Evolutionary conservation across 1,140 invertebrate species (phyloP).

Genomic region (Melanaphis sacchari): DNA sequence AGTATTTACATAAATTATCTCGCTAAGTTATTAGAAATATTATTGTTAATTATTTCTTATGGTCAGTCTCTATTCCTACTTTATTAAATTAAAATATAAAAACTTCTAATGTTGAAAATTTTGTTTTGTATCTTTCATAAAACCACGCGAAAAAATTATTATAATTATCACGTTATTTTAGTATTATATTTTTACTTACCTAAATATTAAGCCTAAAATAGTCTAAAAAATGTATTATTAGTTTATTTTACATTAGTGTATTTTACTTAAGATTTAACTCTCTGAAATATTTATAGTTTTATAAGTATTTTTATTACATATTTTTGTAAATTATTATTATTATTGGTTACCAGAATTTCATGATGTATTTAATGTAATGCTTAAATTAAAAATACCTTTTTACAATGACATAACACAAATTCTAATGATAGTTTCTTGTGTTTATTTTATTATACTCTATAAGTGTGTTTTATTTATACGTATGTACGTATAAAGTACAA

Average conservation of each 20-base stretch:
- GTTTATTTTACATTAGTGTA: background rate
- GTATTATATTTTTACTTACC: background rate
- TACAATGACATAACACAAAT: background rate
- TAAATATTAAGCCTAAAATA: no score
- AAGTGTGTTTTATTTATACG: background rate
- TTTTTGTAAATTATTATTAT: background rate
- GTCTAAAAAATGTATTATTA: background rate
- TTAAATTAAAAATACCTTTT: background rate
- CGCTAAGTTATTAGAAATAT: no score
- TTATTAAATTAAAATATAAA: background rate
- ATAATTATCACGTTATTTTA: no score
- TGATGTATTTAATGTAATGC: background rate
- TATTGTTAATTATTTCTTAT: background rate
- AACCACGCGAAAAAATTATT: background rate
- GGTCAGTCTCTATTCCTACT: background rate
- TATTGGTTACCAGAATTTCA: no score
- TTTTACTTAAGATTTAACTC: background rate
- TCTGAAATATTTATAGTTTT: background rate
- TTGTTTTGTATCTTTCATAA: background rate
- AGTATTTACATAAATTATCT: no score
- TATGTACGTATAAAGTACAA: background rate
- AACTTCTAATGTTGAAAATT: background rate
- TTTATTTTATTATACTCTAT: background rate
- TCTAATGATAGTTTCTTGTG: background rate
- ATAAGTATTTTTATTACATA: background rate